Conservation (phyloP, 2,113 vertebrate species). For the Thamnaconus septentrionalis region DNA sequence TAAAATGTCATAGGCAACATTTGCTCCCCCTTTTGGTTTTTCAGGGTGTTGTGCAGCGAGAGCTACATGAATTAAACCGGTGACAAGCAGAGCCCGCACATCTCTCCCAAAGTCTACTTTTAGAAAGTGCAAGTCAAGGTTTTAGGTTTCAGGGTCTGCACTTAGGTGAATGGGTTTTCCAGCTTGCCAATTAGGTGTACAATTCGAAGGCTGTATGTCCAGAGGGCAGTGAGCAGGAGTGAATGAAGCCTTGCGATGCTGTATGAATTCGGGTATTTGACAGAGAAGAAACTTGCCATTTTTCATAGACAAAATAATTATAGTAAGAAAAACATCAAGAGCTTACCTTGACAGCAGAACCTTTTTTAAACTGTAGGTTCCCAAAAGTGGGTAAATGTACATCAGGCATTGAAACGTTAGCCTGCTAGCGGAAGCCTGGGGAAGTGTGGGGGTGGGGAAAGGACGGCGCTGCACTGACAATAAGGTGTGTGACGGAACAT, state of each 20-base stretch:
- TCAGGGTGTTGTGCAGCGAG: conserved; percentile 42
- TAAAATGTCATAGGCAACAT: conserved; percentile 32
- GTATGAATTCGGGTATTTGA: background rate
- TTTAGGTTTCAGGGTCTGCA: conserved; percentile 74
- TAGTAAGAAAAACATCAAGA: background rate
- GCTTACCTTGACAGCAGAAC: conserved; percentile 10
- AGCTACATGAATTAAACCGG: conserved; percentile 65
- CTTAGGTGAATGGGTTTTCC: conserved; percentile 71
- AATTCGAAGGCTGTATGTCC: conserved; percentile 39
- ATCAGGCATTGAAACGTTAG: conserved; percentile 60
- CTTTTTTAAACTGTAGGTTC: conserved; percentile 27
- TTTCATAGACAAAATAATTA: too few relatives aligned
- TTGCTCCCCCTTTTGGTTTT: conserved; percentile 28
- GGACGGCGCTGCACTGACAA: too few relatives aligned
- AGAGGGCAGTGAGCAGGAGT: conserved; percentile 14
- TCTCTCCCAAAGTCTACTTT: conserved; percentile 75
- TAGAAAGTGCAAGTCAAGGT: conserved; percentile 83
- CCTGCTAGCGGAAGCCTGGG: conserved; percentile 46
- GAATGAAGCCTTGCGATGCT: conserved; percentile 5
- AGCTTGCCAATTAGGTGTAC: conserved; percentile 66
- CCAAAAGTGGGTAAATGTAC: conserved; percentile 28
- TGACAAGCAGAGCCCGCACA: conserved; percentile 63
- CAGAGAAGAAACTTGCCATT: background rate
- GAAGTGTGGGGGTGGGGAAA: conserved; percentile 18
- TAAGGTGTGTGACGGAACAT: background rate